Evolutionary conservation across 2,113 vertebrate genomes (phyloP).

Genomic region (Ovis aries): ARS-UI_Ramb_v3.0 NC_056080.1:2704001-2704500

Average conservation of each 20-base stretch:
- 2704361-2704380: too few species aligned
- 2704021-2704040: not conserved
- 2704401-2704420: too few species aligned
- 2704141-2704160: not conserved
- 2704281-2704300: not conserved
- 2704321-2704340: too few species aligned
- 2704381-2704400: too few species aligned
- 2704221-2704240: not conserved
- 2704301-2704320: not conserved
- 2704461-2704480: too few species aligned
- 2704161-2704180: fast-evolving
- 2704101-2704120: not conserved
- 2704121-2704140: not conserved
- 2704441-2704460: too few species aligned
- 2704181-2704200: not conserved
- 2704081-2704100: not conserved
- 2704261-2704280: not conserved
- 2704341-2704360: too few species aligned
- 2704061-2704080: not conserved
- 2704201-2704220: not conserved
- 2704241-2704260: too few species aligned
- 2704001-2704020: not conserved
- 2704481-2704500: too few species aligned
- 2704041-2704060: fast-evolving
- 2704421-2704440: too few species aligned